Percentiles rank a stretch among this genome's conserved stretches.
phyloP scores from a whole-genome alignment of 2,888 invertebrate genomes.

The Epinotia nisella region DNA sequence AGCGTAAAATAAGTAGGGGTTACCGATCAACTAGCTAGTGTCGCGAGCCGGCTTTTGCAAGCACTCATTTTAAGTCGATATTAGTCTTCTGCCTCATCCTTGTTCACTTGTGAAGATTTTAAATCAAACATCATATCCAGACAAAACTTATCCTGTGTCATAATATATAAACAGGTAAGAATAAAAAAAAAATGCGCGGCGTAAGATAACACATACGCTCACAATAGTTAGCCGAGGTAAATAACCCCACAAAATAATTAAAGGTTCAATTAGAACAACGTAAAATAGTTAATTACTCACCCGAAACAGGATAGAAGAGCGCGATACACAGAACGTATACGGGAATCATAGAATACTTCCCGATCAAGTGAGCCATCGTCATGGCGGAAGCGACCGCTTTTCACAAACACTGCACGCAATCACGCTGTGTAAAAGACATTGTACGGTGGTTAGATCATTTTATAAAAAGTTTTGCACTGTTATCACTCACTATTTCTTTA shows the following conservation, averaged over 20 bases:
- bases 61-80: neutral
- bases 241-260: conserved; percentile 23
- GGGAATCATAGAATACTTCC: conserved; percentile 73
- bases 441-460: conserved; percentile 73
- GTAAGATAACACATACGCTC: conserved; percentile 15
- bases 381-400: conserved; percentile 78
- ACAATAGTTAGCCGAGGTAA: neutral
- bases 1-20: neutral
- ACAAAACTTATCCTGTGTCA: conserved; percentile 37
- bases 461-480: conserved; percentile 65
- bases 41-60: conserved; percentile 10
- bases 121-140: conserved; percentile 29
- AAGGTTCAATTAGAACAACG: conserved; percentile 35
- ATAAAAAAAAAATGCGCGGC: conserved; percentile 42
- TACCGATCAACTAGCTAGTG: neutral
- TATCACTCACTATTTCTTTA: conserved; percentile 72
- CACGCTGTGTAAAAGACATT: conserved; percentile 67
- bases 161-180: conserved; percentile 43
- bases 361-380: conserved; percentile 76
- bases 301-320: conserved; percentile 72
- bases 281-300: conserved; percentile 63
- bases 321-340: conserved; percentile 78
- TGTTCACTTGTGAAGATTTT: conserved; percentile 1
- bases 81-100: neutral
- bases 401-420: conserved; percentile 68